These are phyloP conservation scores for Halcyon senegalensis DNA, from an alignment of 2,113 vertebrate genomes.

Conservation along the genomic window DNA sequence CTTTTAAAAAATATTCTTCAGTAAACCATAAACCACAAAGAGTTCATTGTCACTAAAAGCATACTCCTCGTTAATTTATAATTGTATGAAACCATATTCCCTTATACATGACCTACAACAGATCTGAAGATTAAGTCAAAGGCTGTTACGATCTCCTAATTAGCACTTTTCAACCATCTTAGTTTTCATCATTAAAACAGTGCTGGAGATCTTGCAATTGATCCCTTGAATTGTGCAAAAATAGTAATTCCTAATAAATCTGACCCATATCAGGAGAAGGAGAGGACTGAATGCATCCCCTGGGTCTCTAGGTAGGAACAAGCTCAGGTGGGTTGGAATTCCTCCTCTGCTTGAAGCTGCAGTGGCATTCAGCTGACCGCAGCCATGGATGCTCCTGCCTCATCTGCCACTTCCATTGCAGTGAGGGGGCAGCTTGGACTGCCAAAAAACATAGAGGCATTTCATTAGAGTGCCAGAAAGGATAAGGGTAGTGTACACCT, in stretches of 20 bases:
- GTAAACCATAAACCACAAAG: slow-evolving; percentile 14
- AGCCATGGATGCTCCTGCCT: background rate
- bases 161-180: background rate
- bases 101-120: background rate
- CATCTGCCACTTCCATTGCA: background rate
- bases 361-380: background rate
- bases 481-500: background rate
- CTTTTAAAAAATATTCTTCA: slow-evolving; percentile 26
- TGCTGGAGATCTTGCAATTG: background rate
- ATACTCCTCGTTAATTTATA: slow-evolving; percentile 31
- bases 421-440: background rate
- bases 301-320: background rate
- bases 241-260: background rate
- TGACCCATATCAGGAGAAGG: background rate
- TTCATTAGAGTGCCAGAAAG: background rate
- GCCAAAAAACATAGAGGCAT: background rate
- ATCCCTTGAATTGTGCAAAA: background rate
- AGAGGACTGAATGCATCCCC: background rate
- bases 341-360: background rate
- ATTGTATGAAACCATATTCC: background rate
- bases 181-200: background rate
- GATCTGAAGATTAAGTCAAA: background rate
- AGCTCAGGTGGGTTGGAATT: background rate
- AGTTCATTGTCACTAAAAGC: slow-evolving; percentile 17
- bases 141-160: background rate